Conservation (phyloP, 2,888 invertebrate genomes). For the Lochmaea crataegi region DNA sequence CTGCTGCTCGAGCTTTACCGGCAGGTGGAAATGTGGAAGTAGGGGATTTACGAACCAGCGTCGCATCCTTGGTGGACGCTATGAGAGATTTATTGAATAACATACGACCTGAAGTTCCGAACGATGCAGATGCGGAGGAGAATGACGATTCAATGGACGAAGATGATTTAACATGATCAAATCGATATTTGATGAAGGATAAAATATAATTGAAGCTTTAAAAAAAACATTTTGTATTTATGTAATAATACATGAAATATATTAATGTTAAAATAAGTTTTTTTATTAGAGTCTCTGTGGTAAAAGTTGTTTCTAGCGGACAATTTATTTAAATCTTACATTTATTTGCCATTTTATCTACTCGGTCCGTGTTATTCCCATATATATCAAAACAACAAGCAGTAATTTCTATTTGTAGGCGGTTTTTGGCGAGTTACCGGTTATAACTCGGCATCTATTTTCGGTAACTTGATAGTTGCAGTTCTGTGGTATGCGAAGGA, state of each 20-base stretch:
- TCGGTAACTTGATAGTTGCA: too few species aligned
- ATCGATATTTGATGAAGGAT: slow-evolving; percentile 17
- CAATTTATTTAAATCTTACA: too few species aligned
- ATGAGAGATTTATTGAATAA: slow-evolving; percentile 79
- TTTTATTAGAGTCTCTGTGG: too few species aligned
- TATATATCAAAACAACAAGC: too few species aligned
- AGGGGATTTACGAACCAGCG: slow-evolving; percentile 72
- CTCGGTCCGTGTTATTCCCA: too few species aligned
- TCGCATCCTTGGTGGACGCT: slow-evolving; percentile 76
- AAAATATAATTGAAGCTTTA: slow-evolving; percentile 18
- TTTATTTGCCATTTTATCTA: too few species aligned
- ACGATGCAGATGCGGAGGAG: slow-evolving; percentile 67
- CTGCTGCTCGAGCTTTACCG: slow-evolving; percentile 61
- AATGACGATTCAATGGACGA: slow-evolving; percentile 67
- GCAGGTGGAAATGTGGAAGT: slow-evolving; percentile 57
- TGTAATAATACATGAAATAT: slow-evolving; percentile 1
- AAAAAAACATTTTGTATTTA: slow-evolving; percentile 13
- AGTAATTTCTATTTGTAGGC: too few species aligned
- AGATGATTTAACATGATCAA: slow-evolving; percentile 61
- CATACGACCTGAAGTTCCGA: slow-evolving; percentile 71
- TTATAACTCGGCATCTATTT: too few species aligned
- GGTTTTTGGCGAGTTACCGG: too few species aligned
- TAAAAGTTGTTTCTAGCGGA: too few species aligned
- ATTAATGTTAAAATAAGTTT: neutral
- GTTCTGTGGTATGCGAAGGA: too few species aligned